These are phyloP conservation scores for Eulithis prunata DNA, from an alignment of 2,888 invertebrate genomes.

Conservation along the genomic window DNA sequence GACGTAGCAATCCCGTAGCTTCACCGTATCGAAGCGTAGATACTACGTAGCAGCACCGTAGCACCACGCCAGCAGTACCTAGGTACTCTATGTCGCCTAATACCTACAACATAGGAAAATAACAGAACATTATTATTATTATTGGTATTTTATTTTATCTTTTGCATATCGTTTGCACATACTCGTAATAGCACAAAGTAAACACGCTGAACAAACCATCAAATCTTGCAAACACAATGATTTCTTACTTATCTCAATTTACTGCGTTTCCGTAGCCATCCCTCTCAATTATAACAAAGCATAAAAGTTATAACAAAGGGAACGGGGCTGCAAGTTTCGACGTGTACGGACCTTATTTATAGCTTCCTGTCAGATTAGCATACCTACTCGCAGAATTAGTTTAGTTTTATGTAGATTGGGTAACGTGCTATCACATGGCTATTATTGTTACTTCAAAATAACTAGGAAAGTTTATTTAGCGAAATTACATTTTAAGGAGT, in stretches of 20 bases:
- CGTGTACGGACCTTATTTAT: constrained; percentile 60
- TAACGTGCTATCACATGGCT: constrained; percentile 17
- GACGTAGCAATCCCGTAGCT: too few species aligned
- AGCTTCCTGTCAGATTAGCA: constrained; percentile 62
- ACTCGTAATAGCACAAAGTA: background rate
- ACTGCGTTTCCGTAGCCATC: constrained; percentile 18
- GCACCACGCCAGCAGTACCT: too few species aligned
- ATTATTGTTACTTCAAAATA: constrained; percentile 16
- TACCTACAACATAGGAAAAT: too few species aligned
- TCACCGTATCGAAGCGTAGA: too few species aligned
- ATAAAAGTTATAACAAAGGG: constrained; percentile 63
- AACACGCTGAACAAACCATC: background rate
- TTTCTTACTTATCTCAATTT: constrained; percentile 22
- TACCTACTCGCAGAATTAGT: constrained; percentile 43
- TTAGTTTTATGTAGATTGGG: constrained; percentile 31
- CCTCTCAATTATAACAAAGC: constrained; percentile 58
- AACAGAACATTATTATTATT: too few species aligned
- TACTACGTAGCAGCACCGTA: too few species aligned
- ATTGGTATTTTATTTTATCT: too few species aligned
- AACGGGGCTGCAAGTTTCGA: constrained; percentile 56
- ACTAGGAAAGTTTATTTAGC: constrained; percentile 4
- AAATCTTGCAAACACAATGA: constrained; percentile 11
- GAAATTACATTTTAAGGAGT: background rate
- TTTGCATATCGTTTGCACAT: too few species aligned
- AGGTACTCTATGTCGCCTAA: too few species aligned